Base-by-base conservation (phyloP, 1,140 invertebrate species). In the Lordiphosa mommai region DNA sequence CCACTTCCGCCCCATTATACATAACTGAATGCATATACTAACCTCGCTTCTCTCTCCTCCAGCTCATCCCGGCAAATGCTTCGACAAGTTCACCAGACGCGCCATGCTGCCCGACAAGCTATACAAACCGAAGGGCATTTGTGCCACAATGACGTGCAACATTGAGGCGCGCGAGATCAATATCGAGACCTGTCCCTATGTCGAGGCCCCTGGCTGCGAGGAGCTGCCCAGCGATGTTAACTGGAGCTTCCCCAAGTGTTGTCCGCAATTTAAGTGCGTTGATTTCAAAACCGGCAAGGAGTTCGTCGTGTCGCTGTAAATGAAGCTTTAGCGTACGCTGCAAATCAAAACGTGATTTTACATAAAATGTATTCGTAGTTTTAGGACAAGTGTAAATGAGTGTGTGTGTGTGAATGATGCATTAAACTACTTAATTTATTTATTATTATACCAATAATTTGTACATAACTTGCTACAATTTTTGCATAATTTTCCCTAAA, bases 251-350 rank as follows among this genome's bases (percentile, higher is more conserved):
- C 86, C 86, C 61, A 88, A 88, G 50, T 88, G 86, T 47, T 88
- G 86, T 69, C 86, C 86, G 23, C 86, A 88, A 63, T 88, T 85
- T 53, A 88, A 88, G 61, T 88, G 86, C 56, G 69, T 68, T 27
- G 86, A 88, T 44, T 88, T 88, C 9, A 88, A 88, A 56, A 88
- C 86, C 57, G 86, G 86, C 79, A 88, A 88, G 58, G 86, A 88
- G 58, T 71, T 88, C 23, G 59, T 88, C 17, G 72, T 88, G 47
- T 88, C 86, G 27, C 51, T 68, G 50, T 88, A 88, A 44, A 59
- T 46, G 8, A 10, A 14, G 7, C 10, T 6, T 33, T 4, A 10
- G 34, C 16, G 29, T 10, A 34, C 30, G 47, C 61, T 13, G 20
- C 13, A 57, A 27, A 40, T 27, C n/a, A 30, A 67, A 82, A 72